These are phyloP conservation scores for Pycnonotus jocosus DNA, from an alignment of 2,113 vertebrate species.

Conservation along the genomic window DNA sequence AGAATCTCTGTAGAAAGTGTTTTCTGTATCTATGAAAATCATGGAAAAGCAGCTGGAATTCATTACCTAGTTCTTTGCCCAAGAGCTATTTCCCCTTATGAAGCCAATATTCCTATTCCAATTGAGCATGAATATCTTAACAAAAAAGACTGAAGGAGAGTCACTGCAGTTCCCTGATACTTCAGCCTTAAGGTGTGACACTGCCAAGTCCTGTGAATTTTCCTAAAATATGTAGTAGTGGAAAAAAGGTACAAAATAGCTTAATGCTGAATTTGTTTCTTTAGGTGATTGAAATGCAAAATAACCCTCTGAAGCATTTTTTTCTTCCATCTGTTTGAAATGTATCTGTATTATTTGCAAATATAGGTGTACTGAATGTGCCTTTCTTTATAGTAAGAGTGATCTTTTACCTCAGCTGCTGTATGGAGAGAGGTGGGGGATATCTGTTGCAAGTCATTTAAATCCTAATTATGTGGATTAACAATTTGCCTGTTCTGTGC, in stretches of 20 bases:
- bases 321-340: background rate
- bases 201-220: background rate
- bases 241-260: background rate
- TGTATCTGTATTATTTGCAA: background rate
- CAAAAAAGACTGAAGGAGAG: background rate
- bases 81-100: background rate
- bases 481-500: background rate
- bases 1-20: background rate
- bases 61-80: background rate
- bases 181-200: background rate
- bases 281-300: background rate
- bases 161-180: background rate
- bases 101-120: background rate
- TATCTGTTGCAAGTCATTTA: background rate
- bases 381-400: background rate
- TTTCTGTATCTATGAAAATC: background rate
- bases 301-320: background rate
- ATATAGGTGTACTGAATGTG: background rate
- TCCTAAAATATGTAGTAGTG: background rate
- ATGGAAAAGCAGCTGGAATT: background rate
- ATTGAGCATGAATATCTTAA: background rate
- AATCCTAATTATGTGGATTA: background rate
- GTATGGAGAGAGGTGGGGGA: fast-evolving
- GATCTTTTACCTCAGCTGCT: background rate
- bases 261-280: background rate